Base-by-base conservation (phyloP, 2,888 invertebrate genomes). In the Chrysomela aeneicollis region DNA sequence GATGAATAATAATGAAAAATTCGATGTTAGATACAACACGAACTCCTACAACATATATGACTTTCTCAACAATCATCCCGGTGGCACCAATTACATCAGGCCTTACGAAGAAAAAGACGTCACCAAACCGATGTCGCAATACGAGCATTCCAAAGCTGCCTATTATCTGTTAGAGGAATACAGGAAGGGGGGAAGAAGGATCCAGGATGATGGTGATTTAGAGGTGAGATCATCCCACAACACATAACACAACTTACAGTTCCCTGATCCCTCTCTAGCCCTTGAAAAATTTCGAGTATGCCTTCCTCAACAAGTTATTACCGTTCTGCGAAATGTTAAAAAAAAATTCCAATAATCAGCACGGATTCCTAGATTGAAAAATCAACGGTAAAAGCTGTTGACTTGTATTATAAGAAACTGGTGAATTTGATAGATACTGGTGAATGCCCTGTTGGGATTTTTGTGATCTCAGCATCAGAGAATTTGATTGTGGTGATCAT, bases 31-130 rank as follows among this genome's bases (percentile, higher is more conserved):
- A 19, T 82, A 84, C 76, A 74, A 76, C 8, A 80, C 80, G 8
- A 82, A 86, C 37, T 81, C 80, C 54, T 92, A 92, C 81, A 88
- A 93, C 77, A 83, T 93, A 59, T 82, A 86, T 52, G 80, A 84
- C 35, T 92, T 93, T 76, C 73, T 91, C 57, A 85, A 85, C 58
- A 89, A 91, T 73, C 92, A 93, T 79, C 93, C 93, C 0, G 93
- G 92, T 0, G 92, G 93, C 0, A 79, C 86, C 0, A 89, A 88
- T 73, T 89, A 89, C 1, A 80, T 93, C 0, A 82, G 85, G 70
- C 80, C 81, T n/a, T 89, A 84, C 71, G 82, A 84, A 74, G 86
- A 86, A 3, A 86, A 84, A 74, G 86, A 86, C 58, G 81, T 90
- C 32, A 79, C 84, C 18, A 79, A 83, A 17, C 87, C 85, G 12